Base-by-base conservation (phyloP, 2,888 invertebrate genomes). In the Cinara cedri region DNA sequence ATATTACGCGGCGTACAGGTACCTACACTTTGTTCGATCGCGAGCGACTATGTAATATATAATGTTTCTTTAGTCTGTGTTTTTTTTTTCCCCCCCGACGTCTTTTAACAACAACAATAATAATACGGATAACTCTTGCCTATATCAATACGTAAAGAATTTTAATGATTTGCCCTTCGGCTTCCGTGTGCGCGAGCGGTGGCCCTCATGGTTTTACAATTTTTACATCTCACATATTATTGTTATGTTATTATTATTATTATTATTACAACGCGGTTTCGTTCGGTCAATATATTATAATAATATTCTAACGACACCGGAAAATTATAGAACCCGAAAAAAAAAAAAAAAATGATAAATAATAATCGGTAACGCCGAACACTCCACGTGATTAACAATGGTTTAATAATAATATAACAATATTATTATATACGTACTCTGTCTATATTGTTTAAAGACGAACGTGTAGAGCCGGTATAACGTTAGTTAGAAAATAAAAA, bases 111-210 rank as follows among this genome's bases (percentile, higher is more conserved):
- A 21, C 13, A 65, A 44, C 21, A 65, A 65, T 24, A 49, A 49
- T 54, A 19, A 8, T 19, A 55, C n/a, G 21, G 55, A 71, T 55
- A 19, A 71, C 55, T 55, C 71, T 55, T n/a, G n/a, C n/a, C n/a
- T n/a, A n/a, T n/a, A n/a, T n/a, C n/a, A n/a, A n/a, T n/a, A 55
- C 71, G 6, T 34, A 21, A 71, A 71, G 71, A 71, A 71, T 71
- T 71, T 71, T 71, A 71, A 71, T 21, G 71, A 71, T 55, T 71
- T 71, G 71, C 71, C 71, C 71, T 55, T 71, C 71, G 71, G 71
- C 71, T 71, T 55, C 71, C 71, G 71, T 71, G 71, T 42, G 51
- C 55, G 21, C 21, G 21, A 21, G 21, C 51, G 55, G 55, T 54
- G 68, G 68, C 55, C 54, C 55, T 21, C 34, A 1, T 51, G 14